These are phyloP conservation scores for Trematomus loennbergii DNA, from an alignment of 2,113 vertebrate genomes.

Conservation along the genomic window DNA sequence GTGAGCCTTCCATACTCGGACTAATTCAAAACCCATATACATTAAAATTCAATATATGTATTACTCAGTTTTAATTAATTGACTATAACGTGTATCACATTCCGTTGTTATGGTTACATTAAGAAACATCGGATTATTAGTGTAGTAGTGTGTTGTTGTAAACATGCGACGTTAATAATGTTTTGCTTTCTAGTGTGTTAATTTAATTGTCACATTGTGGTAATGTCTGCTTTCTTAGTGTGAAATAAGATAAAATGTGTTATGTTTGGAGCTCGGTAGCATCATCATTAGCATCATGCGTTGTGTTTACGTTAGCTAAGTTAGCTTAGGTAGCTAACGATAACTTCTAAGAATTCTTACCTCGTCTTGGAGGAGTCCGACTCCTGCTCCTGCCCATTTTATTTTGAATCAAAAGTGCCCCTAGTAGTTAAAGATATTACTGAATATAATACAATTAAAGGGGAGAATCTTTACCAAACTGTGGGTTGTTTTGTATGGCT, in stretches of 20 bases:
- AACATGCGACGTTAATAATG: neutral
- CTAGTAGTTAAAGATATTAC: neutral
- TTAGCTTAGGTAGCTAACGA: constrained; percentile 4
- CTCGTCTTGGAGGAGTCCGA: constrained; percentile 81
- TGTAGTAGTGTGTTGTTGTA: neutral
- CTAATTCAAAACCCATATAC: too few species aligned
- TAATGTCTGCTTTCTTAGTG: neutral
- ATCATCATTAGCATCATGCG: neutral
- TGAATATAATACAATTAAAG: accelerated
- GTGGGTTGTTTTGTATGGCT: neutral
- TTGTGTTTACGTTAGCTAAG: neutral
- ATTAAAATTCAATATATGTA: too few species aligned
- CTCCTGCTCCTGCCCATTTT: constrained; percentile 84
- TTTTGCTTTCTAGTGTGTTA: neutral
- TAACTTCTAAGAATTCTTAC: constrained; percentile 52
- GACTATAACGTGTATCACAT: too few species aligned
- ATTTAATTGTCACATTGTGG: neutral
- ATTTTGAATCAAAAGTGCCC: neutral
- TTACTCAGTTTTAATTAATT: too few species aligned
- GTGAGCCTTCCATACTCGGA: too few species aligned
- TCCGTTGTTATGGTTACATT: too few species aligned
- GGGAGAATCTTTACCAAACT: neutral
- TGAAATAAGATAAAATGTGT: neutral
- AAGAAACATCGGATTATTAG: neutral
- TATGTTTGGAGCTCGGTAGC: neutral